phyloP scores from a whole-genome alignment of 2,888 invertebrate species.

The Conchocele bisecta region DNA sequence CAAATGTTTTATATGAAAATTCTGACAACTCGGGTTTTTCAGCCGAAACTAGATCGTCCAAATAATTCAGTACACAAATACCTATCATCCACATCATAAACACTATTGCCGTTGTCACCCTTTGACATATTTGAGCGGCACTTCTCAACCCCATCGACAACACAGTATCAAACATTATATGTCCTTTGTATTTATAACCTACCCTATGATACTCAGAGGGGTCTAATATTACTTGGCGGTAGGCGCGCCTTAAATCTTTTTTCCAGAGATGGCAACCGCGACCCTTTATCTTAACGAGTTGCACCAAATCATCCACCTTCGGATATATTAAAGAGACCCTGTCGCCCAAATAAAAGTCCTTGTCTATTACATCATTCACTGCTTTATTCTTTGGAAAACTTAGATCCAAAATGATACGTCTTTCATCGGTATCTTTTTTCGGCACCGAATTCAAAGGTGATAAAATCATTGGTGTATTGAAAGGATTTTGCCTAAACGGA shows the following conservation, averaged over 20 bases:
- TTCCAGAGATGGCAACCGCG: neutral
- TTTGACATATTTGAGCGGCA: neutral
- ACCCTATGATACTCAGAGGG: neutral
- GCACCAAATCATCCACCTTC: neutral
- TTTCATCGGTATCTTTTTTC: neutral
- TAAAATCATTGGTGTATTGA: neutral
- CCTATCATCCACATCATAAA: neutral
- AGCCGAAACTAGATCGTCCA: neutral
- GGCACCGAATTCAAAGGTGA: conserved; percentile 1
- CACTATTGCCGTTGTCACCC: neutral
- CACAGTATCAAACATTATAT: neutral
- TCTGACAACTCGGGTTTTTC: neutral
- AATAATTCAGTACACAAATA: neutral
- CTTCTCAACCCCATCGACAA: neutral
- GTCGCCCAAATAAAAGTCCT: neutral
- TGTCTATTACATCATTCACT: neutral
- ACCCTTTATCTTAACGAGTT: neutral
- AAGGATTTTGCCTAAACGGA: neutral
- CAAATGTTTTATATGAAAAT: neutral
- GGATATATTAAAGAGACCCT: neutral
- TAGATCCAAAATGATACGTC: neutral
- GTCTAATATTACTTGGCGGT: neutral
- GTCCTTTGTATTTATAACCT: neutral
- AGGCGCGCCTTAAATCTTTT: neutral
- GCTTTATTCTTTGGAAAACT: neutral